Evolutionary conservation across 2,113 vertebrate species (phyloP), one percentile per base, ranked within the genome.

Genomic region (Lepus timidus): DNA sequence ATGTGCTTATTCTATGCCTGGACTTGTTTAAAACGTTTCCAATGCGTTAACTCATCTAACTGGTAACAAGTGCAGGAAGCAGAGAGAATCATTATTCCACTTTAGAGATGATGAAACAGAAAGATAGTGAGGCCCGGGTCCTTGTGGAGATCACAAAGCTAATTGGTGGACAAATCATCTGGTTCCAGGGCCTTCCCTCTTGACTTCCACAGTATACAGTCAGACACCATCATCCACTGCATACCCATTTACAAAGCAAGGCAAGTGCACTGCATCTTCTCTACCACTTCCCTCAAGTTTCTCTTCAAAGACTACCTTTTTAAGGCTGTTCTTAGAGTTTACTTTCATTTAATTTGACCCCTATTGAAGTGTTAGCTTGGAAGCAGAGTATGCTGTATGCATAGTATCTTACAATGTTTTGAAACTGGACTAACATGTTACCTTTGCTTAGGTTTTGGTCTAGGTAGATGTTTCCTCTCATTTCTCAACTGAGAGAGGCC

Each of bases 171-270:
- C 23, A 83, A 31, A 12, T 39, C 44, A 3, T n/a, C 58, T 39
- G 39, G 4, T 52, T 68, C 68, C 9, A 23, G 22, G 64, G 67
- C 86, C 61, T 85, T 70, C 12, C n/a, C 51, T 74, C 67, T 74
- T 76, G 20, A 51, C 22, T 22, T 68, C n/a, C 33, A 5, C 22
- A 55, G 31, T 6, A 62, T 2, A 1, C 3, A 51, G 19, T 70
- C 44, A 39, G 0, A 1, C 8, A 0, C 19, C 6, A 6, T 3
- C 2, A 3, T 64, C 17, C 3, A 29, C 33, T 74, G 51, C 1
- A 16, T 9, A 10, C 9, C 13, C 17, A 6, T 29, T 52, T 44
- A 25, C 39, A 44, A 73, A 49, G 20, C 23, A 36, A 91, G 61
- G 44, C 10, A 58, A 2, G 13, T 4, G 10, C 14, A 8, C 29